Evolutionary conservation across 2,797 vertebrate species (phyloP), one percentile per base, ranked within the genome.

Genomic region (Arctocebus calabarensis): DNA sequence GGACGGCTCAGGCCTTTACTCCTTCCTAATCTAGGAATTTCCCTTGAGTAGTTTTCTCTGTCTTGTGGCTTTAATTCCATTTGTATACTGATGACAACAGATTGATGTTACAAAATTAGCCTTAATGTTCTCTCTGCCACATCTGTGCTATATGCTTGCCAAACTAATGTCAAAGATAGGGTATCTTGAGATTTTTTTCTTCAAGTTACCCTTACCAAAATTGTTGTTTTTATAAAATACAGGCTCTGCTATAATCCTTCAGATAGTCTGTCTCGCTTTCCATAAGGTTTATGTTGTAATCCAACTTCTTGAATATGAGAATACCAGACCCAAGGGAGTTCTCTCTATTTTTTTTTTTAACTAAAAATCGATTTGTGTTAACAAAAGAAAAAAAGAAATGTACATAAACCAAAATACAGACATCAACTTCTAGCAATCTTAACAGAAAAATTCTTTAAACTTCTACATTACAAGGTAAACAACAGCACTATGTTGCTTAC

Each of bases 21-120:
- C 55, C 83, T 89, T 97, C 97, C 96, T 89, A 94, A 96, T 89
- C 83, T 96, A 86, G 91, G 91, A 7, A 13, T 25, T 87, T 96
- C 90, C 95, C 84, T 93, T 94, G 79, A 96, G 77, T 95, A 96
- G 97, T 92, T 81, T 97, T 73, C 96, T 97, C 88, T 97, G 94
- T 95, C 96, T 2, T 79, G 57, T 96, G 90, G 92, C 68, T 79
- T 96, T 98, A 96, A 95, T 97, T 97, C 97, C 97, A 79, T 96
- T 98, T 97, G 91, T 97, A 94, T 91, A 84, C 88, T 90, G 96
- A 97, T 97, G 97, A 98, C 87, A 98, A 97, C 84, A 98, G 96
- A 98, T 96, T 97, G 96, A 97, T 97, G 95, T 52, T 96, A 97
- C 83, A 98, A 98, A 98, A 98, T 98, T 98, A 98, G 96, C 96